Percentiles rank a stretch among this genome's conserved stretches.
Conservation (phyloP, 1,140 invertebrate genomes). For the Pteromalus puparum region DNA sequence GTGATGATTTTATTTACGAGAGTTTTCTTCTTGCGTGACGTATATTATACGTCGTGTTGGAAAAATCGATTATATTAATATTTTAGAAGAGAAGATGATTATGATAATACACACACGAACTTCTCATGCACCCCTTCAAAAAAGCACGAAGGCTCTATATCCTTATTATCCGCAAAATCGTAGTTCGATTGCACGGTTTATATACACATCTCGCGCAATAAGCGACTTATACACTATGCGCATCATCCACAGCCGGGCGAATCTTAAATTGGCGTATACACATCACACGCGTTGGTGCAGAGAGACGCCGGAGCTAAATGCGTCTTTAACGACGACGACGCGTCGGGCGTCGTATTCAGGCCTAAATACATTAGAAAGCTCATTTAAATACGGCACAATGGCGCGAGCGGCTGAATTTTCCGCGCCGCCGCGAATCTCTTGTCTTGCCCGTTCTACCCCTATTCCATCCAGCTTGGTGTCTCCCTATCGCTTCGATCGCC, state of each 20-base stretch:
- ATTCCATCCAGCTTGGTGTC: not conserved
- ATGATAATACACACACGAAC: no score
- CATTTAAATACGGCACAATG: constrained; percentile 71
- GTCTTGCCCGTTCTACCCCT: not conserved
- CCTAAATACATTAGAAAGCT: constrained; percentile 70
- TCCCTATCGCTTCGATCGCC: not conserved
- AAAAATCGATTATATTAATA: not conserved
- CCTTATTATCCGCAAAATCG: constrained; percentile 1
- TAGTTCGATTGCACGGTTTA: not conserved
- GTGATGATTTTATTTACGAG: not conserved
- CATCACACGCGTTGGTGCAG: not conserved
- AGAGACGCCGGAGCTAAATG: constrained; percentile 55
- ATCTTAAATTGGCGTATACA: constrained; percentile 42
- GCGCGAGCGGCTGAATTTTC: constrained; percentile 60
- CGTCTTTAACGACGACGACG: constrained; percentile 64
- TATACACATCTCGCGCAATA: no score
- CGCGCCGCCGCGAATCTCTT: constrained; percentile 6
- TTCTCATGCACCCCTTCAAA: no score
- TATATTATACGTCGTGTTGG: not conserved
- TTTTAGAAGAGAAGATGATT: no score
- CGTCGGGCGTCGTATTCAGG: not conserved
- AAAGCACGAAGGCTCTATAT: no score
- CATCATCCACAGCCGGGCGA: constrained; percentile 52
- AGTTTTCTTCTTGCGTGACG: not conserved
- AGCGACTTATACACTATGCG: no score